Evolutionary conservation across 1,140 invertebrate genomes (phyloP).

Genomic region (Semibalanus balanoides): DNA sequence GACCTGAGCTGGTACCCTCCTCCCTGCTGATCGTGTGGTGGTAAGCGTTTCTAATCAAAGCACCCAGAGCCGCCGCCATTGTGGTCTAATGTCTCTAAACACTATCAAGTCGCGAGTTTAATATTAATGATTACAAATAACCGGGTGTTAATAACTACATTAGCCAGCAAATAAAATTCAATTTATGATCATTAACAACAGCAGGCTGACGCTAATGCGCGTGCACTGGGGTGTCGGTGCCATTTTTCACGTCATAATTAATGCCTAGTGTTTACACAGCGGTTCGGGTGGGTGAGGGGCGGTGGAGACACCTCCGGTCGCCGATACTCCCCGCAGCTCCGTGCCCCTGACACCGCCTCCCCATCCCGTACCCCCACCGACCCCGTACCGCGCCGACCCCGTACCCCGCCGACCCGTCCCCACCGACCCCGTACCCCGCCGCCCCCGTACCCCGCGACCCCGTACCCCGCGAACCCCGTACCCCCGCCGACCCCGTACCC

Average conservation of each 20-base stretch:
- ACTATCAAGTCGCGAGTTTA: neutral
- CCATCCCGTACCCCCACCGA: neutral
- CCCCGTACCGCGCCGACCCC: neutral
- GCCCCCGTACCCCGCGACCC: too few relatives aligned
- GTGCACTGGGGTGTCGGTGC: neutral
- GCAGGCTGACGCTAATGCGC: neutral
- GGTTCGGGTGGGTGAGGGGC: too few relatives aligned
- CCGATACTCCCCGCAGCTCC: neutral
- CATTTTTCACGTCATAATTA: slow-evolving; percentile 1
- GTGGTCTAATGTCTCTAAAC: neutral
- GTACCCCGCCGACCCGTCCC: neutral
- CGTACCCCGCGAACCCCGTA: too few relatives aligned
- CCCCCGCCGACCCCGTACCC: too few relatives aligned
- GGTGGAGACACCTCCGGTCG: neutral
- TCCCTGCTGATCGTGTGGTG: too few relatives aligned
- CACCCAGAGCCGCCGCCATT: neutral
- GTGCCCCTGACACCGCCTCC: neutral
- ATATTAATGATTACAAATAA: slow-evolving; percentile 3
- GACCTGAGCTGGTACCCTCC: too few relatives aligned
- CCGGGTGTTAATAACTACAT: neutral
- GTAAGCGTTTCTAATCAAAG: neutral
- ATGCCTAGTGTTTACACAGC: neutral
- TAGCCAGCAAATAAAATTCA: neutral
- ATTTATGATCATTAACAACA: slow-evolving; percentile 1
- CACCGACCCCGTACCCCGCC: neutral